phyloP scores from a whole-genome alignment of 37 sponge, comb jelly and placozoan species.

The Bolinopsis microptera region DNA sequence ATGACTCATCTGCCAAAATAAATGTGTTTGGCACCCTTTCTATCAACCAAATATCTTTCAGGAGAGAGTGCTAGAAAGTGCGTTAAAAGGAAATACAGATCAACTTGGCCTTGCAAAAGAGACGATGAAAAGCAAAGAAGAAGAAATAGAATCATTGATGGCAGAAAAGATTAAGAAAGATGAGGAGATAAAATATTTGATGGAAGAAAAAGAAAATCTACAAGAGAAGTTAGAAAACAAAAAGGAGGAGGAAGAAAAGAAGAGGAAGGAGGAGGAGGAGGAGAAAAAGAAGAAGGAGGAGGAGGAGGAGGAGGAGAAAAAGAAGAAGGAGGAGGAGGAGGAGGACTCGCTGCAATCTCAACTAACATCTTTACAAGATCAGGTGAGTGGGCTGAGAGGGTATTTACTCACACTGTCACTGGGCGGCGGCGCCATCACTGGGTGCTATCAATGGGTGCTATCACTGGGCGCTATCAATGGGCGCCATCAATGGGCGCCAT shows the following conservation, averaged over 20 bases:
- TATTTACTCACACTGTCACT: too few relatives aligned
- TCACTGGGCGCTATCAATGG: too few relatives aligned
- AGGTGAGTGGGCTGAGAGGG: conserved; percentile 37
- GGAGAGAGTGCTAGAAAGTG: not conserved
- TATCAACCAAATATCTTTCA: too few relatives aligned
- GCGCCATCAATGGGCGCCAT: too few relatives aligned
- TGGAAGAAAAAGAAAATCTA: not conserved
- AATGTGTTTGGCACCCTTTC: too few relatives aligned
- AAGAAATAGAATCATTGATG: not conserved
- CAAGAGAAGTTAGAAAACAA: not conserved
- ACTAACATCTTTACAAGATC: not conserved
- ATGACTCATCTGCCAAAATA: too few relatives aligned
- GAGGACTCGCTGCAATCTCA: not conserved
- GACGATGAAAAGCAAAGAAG: not conserved
- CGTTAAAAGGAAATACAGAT: not conserved
- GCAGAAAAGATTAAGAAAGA: not conserved
- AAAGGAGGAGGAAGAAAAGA: not conserved
- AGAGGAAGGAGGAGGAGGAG: not conserved
- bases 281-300: too few relatives aligned
- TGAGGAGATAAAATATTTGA: not conserved
- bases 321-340: too few relatives aligned
- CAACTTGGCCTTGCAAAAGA: not conserved
- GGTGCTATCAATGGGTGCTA: too few relatives aligned
- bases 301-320: too few relatives aligned
- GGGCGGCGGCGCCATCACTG: too few relatives aligned